Percentiles rank a stretch among this genome's conserved stretches.
Conservation (phyloP, 64 coral and sea anemone genomes). For the Montipora sp. region DNA sequence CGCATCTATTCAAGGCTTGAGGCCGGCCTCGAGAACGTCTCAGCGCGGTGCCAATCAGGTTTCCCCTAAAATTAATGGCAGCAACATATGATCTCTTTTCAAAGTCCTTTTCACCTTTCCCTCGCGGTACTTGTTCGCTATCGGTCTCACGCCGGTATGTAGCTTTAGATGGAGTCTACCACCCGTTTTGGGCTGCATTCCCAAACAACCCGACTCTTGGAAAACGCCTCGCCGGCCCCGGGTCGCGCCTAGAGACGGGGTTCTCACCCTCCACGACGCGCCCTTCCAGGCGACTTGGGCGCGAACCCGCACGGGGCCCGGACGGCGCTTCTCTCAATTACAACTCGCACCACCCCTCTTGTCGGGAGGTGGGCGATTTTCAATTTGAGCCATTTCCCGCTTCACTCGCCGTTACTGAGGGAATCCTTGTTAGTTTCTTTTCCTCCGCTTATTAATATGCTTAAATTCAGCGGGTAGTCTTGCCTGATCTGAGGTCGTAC, state of each 20-base stretch:
- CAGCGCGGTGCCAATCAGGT: too few relatives aligned
- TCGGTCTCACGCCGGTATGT: constrained; percentile 55
- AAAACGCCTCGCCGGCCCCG: constrained; percentile 36
- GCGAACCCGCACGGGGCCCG: background rate
- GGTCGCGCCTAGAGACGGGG: constrained; percentile 28
- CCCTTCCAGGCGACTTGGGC: constrained; percentile 73
- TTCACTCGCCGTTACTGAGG: constrained; percentile 51
- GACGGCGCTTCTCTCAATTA: constrained; percentile 39
- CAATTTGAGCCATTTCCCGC: constrained; percentile 50
- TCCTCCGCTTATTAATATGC: constrained; percentile 33
- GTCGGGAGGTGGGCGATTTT: background rate
- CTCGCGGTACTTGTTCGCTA: constrained; percentile 75
- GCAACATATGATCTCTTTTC: constrained; percentile 26
- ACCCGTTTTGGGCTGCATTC: constrained; percentile 42
- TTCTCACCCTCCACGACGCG: constrained; percentile 68
- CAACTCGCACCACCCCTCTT: constrained; percentile 14
- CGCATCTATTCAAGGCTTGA: too few relatives aligned
- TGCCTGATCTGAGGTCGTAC: constrained; percentile 23
- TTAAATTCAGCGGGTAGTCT: constrained; percentile 22
- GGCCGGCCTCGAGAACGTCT: too few relatives aligned
- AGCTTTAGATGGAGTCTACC: constrained; percentile 68
- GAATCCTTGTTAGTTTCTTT: constrained; percentile 51
- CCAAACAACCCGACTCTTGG: constrained; percentile 79
- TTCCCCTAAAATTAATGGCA: too few relatives aligned
- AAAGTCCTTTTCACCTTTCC: constrained; percentile 86